A percentile compares a stretch with the other conserved stretches of the same genome.
Evolutionary conservation across 2,113 vertebrate species (phyloP).

Genomic region (Thalassarche chlororhynchos): DNA sequence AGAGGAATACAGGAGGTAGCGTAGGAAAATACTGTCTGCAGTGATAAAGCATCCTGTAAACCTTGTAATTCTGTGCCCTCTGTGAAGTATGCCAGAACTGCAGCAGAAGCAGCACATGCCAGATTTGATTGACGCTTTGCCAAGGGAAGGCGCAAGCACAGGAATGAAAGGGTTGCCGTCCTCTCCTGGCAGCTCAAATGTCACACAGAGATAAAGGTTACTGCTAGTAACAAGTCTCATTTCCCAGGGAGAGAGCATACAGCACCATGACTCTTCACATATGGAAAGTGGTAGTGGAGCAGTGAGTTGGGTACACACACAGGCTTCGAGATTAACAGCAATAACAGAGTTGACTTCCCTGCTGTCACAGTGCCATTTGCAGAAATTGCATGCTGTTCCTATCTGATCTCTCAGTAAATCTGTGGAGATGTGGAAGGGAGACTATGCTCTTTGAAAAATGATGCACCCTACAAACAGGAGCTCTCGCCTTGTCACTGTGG

Average conservation of each 20-base stretch:
- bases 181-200: background rate
- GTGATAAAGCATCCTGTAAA: conserved; percentile 23
- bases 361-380: background rate
- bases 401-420: background rate
- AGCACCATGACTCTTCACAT: background rate
- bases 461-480: background rate
- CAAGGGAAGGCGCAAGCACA: background rate
- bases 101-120: background rate
- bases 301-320: background rate
- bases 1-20: background rate
- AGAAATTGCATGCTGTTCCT: background rate
- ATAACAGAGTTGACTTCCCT: background rate
- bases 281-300: background rate
- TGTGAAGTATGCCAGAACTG: background rate
- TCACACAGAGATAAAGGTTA: background rate
- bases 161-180: background rate
- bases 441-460: background rate
- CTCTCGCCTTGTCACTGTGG: background rate
- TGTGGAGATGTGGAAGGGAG: background rate
- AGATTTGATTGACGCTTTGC: background rate
- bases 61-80: conserved; percentile 1
- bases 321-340: background rate
- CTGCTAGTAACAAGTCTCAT: background rate
- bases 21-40: conserved; percentile 3
- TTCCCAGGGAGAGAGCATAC: background rate